Conservation (phyloP, 2,888 invertebrate species). For the Pandemis corylana region DNA sequence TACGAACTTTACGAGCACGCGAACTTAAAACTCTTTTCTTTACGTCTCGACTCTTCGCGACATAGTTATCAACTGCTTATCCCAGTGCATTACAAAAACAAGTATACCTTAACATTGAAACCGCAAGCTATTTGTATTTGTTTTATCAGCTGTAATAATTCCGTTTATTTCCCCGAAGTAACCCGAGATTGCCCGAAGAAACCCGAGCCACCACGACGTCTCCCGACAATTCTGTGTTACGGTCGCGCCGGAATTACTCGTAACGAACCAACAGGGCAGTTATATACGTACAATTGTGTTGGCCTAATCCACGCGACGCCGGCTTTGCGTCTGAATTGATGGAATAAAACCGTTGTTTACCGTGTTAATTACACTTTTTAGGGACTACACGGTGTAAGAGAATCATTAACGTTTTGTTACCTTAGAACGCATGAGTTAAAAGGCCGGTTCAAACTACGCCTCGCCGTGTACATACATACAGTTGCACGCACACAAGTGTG, state of each 20-base stretch:
- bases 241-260: conserved; percentile 19
- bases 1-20: no score
- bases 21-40: no score
- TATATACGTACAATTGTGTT: conserved; percentile 10
- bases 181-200: conserved; percentile 4
- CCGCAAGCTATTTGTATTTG: not conserved
- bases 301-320: conserved; percentile 19
- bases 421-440: not conserved
- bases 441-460: no score
- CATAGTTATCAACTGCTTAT: no score
- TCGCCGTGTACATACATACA: no score
- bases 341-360: conserved; percentile 8
- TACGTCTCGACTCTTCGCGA: no score
- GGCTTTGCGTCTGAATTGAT: conserved; percentile 20
- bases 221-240: conserved; percentile 15
- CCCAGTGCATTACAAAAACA: not conserved
- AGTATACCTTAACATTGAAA: not conserved
- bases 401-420: conserved; percentile 7
- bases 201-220: conserved; percentile 14
- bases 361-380: conserved; percentile 34
- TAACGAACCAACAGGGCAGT: conserved; percentile 22
- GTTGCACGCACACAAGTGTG: no score
- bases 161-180: conserved; percentile 1
- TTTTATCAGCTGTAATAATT: not conserved
- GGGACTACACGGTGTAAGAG: conserved; percentile 7